Conservation (phyloP, 2,797 vertebrate genomes). For the Sciaenops ocellatus region DNA sequence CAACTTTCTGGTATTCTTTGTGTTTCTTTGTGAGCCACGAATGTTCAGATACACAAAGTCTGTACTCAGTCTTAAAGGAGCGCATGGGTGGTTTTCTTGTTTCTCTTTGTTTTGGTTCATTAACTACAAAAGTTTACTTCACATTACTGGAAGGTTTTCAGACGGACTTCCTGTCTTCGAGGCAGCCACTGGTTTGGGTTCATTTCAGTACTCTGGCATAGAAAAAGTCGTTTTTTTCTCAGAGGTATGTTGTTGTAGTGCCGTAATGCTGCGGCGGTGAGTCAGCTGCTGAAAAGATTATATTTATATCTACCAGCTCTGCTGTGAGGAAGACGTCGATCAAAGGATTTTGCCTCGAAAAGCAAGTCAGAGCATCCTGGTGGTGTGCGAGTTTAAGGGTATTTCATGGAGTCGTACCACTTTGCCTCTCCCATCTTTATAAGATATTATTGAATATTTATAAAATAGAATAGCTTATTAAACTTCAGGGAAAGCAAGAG, state of each 20-base stretch:
- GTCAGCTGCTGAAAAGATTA: neutral
- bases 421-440: no score
- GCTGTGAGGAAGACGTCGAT: neutral
- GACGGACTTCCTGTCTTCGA: slow-evolving; percentile 2
- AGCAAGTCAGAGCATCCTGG: no score
- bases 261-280: neutral
- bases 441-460: no score
- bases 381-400: no score
- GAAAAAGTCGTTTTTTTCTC: neutral
- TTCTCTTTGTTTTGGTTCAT: neutral
- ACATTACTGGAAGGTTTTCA: slow-evolving; percentile 1
- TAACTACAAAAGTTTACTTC: slow-evolving; percentile 6
- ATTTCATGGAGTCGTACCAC: no score
- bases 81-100: neutral
- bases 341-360: no score
- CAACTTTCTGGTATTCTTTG: slow-evolving; percentile 45
- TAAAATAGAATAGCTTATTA: no score
- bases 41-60: slow-evolving; percentile 5
- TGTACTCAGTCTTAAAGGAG: neutral
- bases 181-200: slow-evolving; percentile 2
- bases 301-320: neutral
- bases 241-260: neutral
- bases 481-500: no score
- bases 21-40: slow-evolving; percentile 20
- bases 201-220: neutral